Evolutionary conservation across 2,797 vertebrate genomes (phyloP).

Genomic region (Gymnopithys bicolor): DNA sequence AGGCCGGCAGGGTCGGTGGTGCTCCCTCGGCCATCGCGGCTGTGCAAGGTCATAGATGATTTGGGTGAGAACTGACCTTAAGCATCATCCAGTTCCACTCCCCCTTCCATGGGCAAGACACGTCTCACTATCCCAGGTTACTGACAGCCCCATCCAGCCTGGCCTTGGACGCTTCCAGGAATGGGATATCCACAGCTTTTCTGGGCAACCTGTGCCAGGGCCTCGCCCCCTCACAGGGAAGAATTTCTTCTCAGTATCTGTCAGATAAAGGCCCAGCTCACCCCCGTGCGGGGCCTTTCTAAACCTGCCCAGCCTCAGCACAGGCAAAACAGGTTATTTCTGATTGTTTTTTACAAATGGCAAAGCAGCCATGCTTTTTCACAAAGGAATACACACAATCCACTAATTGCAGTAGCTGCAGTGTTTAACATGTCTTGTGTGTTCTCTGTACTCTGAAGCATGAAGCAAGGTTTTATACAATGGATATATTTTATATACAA

Average conservation of each 20-base stretch:
- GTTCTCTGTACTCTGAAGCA: not conserved
- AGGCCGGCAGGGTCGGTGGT: too few relatives aligned
- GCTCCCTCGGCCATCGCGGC: not conserved
- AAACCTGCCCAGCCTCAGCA: not conserved
- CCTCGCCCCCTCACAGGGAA: not conserved
- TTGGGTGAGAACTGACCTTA: not conserved
- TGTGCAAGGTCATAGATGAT: not conserved
- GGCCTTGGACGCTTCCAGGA: not conserved
- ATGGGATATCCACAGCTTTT: not conserved
- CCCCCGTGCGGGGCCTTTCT: accelerated
- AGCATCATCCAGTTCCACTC: not conserved
- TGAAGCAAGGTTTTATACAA: not conserved
- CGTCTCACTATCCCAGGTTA: not conserved
- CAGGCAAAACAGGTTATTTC: not conserved
- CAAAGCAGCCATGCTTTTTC: accelerated
- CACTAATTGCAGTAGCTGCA: too few relatives aligned
- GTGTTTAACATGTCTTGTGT: accelerated
- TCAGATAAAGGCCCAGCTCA: too few relatives aligned
- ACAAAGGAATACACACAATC: not conserved
- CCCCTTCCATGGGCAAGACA: too few relatives aligned
- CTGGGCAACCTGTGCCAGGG: not conserved
- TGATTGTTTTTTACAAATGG: not conserved
- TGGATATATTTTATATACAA: not conserved
- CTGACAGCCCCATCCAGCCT: accelerated
- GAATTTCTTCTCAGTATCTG: accelerated